A percentile compares a stretch with the other conserved stretches of the same genome.
phyloP scores from a whole-genome alignment of 2,797 vertebrate species.

The Spondyliosoma cantharus region DNA sequence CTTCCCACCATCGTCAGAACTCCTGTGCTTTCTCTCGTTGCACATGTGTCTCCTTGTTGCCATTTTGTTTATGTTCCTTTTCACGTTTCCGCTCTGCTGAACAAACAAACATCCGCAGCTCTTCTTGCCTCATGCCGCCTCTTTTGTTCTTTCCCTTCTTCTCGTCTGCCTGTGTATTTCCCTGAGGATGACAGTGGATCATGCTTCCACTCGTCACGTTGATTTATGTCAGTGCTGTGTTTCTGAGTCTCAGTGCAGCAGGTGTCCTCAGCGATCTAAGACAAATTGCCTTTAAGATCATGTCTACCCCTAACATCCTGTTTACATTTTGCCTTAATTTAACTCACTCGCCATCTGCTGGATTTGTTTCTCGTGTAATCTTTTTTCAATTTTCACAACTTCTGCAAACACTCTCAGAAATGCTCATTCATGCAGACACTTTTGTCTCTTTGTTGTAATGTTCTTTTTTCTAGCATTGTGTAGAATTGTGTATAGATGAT shows the following conservation, averaged over 20 bases:
- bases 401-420: slow-evolving; percentile 3
- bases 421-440: neutral
- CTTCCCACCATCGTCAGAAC: neutral
- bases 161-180: slow-evolving; percentile 12
- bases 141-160: slow-evolving; percentile 27
- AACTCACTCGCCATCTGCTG: slow-evolving; percentile 18
- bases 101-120: slow-evolving; percentile 26
- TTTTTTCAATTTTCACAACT: slow-evolving; percentile 27
- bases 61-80: neutral
- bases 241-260: slow-evolving; percentile 26
- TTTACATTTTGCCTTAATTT: slow-evolving; percentile 24
- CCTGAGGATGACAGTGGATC: slow-evolving; percentile 27
- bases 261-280: slow-evolving; percentile 33
- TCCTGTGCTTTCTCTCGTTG: slow-evolving; percentile 1
- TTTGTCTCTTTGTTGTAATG: neutral
- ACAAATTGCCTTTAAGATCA: slow-evolving; percentile 3
- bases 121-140: slow-evolving; percentile 1
- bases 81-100: slow-evolving; percentile 1
- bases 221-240: slow-evolving; percentile 14
- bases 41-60: neutral
- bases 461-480: slow-evolving; percentile 11
- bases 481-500: slow-evolving; percentile 25
- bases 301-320: neutral
- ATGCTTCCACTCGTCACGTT: slow-evolving; percentile 25
- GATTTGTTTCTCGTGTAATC: slow-evolving; percentile 8